phyloP scores from a whole-genome alignment of 2,113 vertebrate species.

The Plestiodon gilberti region DNA sequence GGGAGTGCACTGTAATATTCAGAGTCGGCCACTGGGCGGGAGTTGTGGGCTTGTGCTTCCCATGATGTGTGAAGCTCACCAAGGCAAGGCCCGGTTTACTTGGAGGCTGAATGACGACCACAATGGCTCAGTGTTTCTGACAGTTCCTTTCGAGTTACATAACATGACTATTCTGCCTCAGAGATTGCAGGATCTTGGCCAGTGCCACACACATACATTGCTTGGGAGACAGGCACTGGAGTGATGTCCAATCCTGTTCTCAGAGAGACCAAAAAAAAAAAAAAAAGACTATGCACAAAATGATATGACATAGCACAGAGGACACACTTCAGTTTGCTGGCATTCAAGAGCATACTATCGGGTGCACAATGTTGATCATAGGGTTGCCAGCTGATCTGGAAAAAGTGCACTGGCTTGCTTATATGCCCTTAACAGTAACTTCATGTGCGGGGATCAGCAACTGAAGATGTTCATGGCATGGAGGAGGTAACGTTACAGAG shows the following conservation, averaged over 20 bases:
- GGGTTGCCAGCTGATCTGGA: too few relatives aligned
- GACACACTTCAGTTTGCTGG: not conserved
- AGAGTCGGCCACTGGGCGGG: not conserved
- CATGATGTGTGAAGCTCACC: not conserved
- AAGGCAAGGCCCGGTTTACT: not conserved
- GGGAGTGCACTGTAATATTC: not conserved
- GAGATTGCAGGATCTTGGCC: not conserved
- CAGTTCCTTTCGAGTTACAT: not conserved
- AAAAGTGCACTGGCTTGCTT: too few relatives aligned
- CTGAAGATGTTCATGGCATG: too few relatives aligned
- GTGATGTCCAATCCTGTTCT: not conserved
- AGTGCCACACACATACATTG: not conserved
- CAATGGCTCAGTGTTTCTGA: not conserved
- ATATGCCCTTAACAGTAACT: too few relatives aligned
- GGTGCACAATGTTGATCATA: not conserved
- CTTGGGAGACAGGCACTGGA: not conserved
- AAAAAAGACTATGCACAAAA: not conserved
- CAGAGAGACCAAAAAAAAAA: not conserved
- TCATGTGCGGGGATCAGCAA: too few relatives aligned
- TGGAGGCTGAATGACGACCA: not conserved
- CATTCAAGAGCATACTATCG: not conserved
- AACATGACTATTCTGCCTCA: not conserved
- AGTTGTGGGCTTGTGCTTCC: not conserved
- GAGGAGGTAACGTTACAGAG: too few relatives aligned
- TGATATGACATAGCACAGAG: not conserved